These are phyloP conservation scores for Danio tinwini DNA, from an alignment of 2,797 vertebrate genomes.

Conservation along the genomic window DNA sequence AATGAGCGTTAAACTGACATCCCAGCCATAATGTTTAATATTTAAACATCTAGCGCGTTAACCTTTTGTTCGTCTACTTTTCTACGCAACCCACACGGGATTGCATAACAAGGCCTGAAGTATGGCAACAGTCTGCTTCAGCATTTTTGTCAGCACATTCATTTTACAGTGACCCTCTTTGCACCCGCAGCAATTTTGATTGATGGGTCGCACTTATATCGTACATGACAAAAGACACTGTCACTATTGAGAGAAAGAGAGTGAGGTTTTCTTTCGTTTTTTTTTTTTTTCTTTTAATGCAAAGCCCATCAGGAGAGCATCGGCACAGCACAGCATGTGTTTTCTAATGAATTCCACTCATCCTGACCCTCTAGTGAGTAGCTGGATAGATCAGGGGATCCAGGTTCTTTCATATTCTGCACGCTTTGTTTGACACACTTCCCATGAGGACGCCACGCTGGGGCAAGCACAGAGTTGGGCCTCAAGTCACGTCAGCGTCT, in stretches of 20 bases:
- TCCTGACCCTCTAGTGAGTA: slow-evolving; percentile 42
- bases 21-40: slow-evolving; percentile 29
- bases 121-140: slow-evolving; percentile 10
- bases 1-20: slow-evolving; percentile 21
- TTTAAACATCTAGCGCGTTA: slow-evolving; percentile 36
- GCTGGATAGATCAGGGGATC: slow-evolving; percentile 47
- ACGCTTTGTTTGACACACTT: slow-evolving; percentile 50
- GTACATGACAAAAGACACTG: slow-evolving; percentile 34
- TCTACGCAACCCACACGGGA: slow-evolving; percentile 7
- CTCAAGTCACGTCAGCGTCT: slow-evolving; percentile 45
- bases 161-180: slow-evolving; percentile 37
- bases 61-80: slow-evolving; percentile 26
- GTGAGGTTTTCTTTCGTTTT: not conserved
- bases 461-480: slow-evolving; percentile 25
- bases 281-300: not conserved
- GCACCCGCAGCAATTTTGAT: slow-evolving; percentile 31
- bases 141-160: slow-evolving; percentile 38
- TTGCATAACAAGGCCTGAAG: slow-evolving; percentile 36
- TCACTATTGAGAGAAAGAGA: not conserved
- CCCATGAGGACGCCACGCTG: slow-evolving; percentile 36
- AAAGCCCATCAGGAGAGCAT: slow-evolving; percentile 39
- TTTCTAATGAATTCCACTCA: slow-evolving; percentile 50
- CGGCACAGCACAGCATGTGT: slow-evolving; percentile 23
- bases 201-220: slow-evolving; percentile 38
- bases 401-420: slow-evolving; percentile 45